These are phyloP conservation scores for Poecilia velifera DNA, from an alignment of 2,797 vertebrate species.

Conservation along the genomic window DNA sequence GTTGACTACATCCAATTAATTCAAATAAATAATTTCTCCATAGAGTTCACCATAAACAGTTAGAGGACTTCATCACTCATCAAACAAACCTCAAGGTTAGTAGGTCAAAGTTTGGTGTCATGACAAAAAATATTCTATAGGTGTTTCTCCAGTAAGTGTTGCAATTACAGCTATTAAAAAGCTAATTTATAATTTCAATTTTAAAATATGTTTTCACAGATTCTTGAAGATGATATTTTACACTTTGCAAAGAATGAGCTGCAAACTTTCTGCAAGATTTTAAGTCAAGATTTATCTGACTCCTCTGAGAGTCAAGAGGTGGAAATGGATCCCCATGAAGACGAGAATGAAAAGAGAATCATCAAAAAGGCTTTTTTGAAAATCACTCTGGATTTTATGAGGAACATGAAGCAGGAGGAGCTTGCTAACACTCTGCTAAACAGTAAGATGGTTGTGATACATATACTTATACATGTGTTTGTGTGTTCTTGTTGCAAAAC, in stretches of 20 bases:
- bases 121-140: neutral
- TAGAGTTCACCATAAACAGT: neutral
- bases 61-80: neutral
- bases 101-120: neutral
- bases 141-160: neutral
- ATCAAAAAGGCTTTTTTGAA: constrained; percentile 27
- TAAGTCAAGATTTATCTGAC: constrained; percentile 1
- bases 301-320: neutral
- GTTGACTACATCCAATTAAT: neutral
- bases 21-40: neutral
- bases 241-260: constrained; percentile 9
- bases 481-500: neutral
- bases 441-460: constrained; percentile 29
- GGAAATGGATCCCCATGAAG: neutral
- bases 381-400: constrained; percentile 30
- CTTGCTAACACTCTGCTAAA: constrained; percentile 34
- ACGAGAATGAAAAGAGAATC: constrained; percentile 6
- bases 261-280: accelerated
- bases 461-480: neutral
- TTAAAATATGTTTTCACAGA: neutral
- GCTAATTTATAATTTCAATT: neutral
- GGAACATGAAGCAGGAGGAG: neutral
- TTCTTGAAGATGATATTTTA: constrained; percentile 13
- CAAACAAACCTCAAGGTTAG: constrained; percentile 3
- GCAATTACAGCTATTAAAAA: neutral